Percentiles rank a stretch among this genome's conserved stretches.
Evolutionary conservation across 1,140 invertebrate species (phyloP).

Genomic region (Diprion similis): DNA sequence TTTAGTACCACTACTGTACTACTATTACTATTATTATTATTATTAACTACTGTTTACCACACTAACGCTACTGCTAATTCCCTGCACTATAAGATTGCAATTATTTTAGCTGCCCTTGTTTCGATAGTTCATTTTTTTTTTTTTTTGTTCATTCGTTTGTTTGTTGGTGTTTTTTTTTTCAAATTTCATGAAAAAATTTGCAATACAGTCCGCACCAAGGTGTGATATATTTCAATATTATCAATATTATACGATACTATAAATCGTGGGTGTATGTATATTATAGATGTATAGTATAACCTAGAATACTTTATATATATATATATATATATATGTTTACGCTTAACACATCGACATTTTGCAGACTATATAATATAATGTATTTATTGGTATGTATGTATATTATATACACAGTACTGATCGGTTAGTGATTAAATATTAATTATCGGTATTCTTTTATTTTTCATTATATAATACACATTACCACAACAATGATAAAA

Average conservation of each 20-base stretch:
- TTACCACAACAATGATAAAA: constrained; percentile 63
- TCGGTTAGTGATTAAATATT: constrained; percentile 60
- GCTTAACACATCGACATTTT: constrained; percentile 52
- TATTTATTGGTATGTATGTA: constrained; percentile 33
- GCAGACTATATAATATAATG: too few relatives aligned
- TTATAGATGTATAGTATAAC: not conserved
- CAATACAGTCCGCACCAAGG: not conserved
- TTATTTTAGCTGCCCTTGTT: constrained; percentile 10
- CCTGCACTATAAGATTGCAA: constrained; percentile 13
- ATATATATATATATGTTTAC: constrained; percentile 41
- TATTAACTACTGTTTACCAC: constrained; percentile 30
- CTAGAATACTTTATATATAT: not conserved
- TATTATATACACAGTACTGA: constrained; percentile 57
- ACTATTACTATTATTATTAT: constrained; percentile 33
- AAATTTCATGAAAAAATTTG: constrained; percentile 10
- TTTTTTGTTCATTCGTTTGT: constrained; percentile 18
- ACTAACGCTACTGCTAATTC: constrained; percentile 20
- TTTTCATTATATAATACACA: constrained; percentile 39
- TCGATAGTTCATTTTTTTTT: constrained; percentile 16
- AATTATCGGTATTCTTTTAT: constrained; percentile 30
- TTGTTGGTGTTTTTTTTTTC: constrained; percentile 9
- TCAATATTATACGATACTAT: not conserved
- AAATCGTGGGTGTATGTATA: not conserved
- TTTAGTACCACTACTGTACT: constrained; percentile 14
- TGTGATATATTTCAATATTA: not conserved